phyloP scores from a whole-genome alignment of 2,113 vertebrate species.

The Bos indicus region DNA sequence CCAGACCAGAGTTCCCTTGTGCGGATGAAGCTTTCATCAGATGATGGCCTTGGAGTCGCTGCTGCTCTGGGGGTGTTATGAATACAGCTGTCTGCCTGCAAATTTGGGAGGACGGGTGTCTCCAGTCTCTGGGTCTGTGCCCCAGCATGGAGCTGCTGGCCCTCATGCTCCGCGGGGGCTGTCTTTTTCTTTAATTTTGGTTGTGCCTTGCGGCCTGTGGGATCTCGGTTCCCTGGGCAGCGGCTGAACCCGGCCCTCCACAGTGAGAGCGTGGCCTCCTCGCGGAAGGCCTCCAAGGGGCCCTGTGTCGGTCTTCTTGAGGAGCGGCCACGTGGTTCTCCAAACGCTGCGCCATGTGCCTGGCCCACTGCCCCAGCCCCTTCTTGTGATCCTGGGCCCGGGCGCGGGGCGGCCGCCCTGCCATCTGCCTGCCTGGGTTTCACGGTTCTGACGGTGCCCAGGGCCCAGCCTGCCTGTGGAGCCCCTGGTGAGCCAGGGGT shows the following conservation, averaged over 20 bases:
- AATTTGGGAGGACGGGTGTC: rapidly evolving
- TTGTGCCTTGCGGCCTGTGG: not conserved
- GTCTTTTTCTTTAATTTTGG: not conserved
- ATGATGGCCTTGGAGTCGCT: not conserved
- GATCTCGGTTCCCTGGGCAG: not conserved
- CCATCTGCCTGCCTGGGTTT: not conserved
- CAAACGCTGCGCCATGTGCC: rapidly evolving
- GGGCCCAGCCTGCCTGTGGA: not conserved
- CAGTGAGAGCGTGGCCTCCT: not conserved
- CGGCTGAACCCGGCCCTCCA: not conserved
- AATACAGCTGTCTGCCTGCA: rapidly evolving
- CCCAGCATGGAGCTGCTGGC: too few species aligned
- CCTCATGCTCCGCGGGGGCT: rapidly evolving
- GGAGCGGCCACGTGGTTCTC: rapidly evolving
- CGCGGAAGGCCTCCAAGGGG: not conserved
- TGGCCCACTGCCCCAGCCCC: rapidly evolving
- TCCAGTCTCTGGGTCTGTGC: not conserved
- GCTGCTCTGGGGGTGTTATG: not conserved
- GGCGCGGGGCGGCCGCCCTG: not conserved
- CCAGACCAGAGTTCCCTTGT: not conserved
- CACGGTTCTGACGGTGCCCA: rapidly evolving
- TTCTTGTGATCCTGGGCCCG: not conserved
- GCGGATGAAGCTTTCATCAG: not conserved
- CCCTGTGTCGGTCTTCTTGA: rapidly evolving
- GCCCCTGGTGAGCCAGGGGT: not conserved